Base-by-base conservation (phyloP, 35 echinoderm and acorn worm genomes). In the Stichopus chloronotus region DNA sequence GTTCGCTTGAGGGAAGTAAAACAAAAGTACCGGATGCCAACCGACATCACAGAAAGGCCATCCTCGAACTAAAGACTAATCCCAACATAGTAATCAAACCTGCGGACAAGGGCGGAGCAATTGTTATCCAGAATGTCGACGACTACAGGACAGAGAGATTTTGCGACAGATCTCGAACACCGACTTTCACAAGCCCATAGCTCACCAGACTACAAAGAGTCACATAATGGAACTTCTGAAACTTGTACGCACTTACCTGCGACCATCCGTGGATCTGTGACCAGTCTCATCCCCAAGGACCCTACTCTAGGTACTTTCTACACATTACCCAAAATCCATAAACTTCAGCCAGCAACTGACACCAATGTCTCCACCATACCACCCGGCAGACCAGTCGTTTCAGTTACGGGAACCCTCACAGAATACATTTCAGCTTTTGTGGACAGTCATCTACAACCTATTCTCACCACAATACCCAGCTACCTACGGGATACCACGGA, bases 131-230 rank as follows among this genome's bases (percentile, higher is more conserved):
- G 52, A 88, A 88, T 5, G 55, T 24, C 5, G 24, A 68, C 3
- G 86, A 88, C 86, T 88, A 88, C 86, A 88, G 17, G 7, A 43
- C n/a, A 88, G 17, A 30, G 86, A 61, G 2, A 56, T 68, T 88
- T n/a, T 14, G 12, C 12, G 86, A 7, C 56, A 88, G 43, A 58
- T 57, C 55, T 88, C 86, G 12, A 63, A 88, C 20, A 60, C 86
- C 9, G 21, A 4, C 56, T 63, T 88, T 56, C 63, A 88, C 56
- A 88, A 5, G 20, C 12, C 86, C 5, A 59, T 88, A 13, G 57
- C 6, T 43, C 7, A 7, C 9, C n/a, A 63, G 22, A 59, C 59
- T 43, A 63, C 21, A 25, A 52, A 84, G 19, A 84, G 25, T 12
- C 25, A 84, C 25, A 84, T 4, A 84, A 43, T 53, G 9, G 81